Evolutionary conservation across 1,140 invertebrate genomes (phyloP).

Genomic region (Heliconius hermathena): DNA sequence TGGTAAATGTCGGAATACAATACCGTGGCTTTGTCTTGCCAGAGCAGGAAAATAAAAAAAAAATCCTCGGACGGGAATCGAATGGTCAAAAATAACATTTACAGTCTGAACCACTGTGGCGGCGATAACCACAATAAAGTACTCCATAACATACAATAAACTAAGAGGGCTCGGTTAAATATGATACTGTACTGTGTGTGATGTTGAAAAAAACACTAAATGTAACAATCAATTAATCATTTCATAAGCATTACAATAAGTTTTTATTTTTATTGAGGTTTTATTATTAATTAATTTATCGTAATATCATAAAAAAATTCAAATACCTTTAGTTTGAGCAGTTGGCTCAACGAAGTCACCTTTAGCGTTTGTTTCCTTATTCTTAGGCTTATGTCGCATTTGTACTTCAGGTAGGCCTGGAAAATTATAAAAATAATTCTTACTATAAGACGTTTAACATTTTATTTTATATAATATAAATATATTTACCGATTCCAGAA

Average conservation of each 20-base stretch:
- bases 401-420: slow-evolving; percentile 73
- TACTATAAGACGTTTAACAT: not conserved
- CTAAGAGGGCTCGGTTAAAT: too few species aligned
- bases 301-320: not conserved
- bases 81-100: too few species aligned
- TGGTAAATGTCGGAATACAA: too few species aligned
- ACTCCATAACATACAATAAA: too few species aligned
- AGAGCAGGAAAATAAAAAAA: too few species aligned
- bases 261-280: not conserved
- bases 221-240: not conserved
- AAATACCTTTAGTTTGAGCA: slow-evolving; percentile 67
- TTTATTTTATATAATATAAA: slow-evolving; percentile 11
- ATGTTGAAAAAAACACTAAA: not conserved
- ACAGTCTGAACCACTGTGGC: too few species aligned
- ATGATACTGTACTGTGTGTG: too few species aligned
- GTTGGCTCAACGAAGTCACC: slow-evolving; percentile 69
- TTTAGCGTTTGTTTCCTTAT: slow-evolving; percentile 64
- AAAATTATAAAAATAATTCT: slow-evolving; percentile 14
- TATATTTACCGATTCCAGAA: slow-evolving; percentile 57
- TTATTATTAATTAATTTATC: too few species aligned
- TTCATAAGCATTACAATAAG: not conserved
- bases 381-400: slow-evolving; percentile 71
- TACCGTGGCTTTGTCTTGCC: too few species aligned
- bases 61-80: too few species aligned
- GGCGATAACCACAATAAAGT: too few species aligned